Base-by-base conservation (phyloP, 2,113 vertebrate genomes). In the Ctenodactylus gundi region DNA sequence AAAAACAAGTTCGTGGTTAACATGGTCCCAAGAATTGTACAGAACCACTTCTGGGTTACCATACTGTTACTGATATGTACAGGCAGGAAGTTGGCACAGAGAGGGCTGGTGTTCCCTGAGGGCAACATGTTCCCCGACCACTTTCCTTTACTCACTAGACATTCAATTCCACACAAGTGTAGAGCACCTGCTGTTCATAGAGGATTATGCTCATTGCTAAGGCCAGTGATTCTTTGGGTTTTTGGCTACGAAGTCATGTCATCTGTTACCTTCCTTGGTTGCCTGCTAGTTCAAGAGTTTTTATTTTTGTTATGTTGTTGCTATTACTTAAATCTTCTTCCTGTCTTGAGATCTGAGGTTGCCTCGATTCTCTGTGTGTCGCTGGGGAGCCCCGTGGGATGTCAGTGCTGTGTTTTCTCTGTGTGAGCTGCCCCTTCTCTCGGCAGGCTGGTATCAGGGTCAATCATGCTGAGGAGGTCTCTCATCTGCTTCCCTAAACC, bases 91-190 rank as follows among this genome's bases (percentile, higher is more conserved):
- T 44, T 36, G 39, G 21, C 2, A 3, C 0, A 27, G 39, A 58
- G 58, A 51, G 27, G 44, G 34, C 5, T 0, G 7, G 13, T 31
- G 36, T 72, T 41, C 34, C 27, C 57, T 7, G 1, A 34, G 31
- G 46, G 39, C 44, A 60, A 9, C 36, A 10, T 25, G 8, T 21
- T 31, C 10, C 14, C 2, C 31, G 7, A 18, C 21, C 4, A 6
- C 31, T 44, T 20, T 7, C 29, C 46, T 46, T 60, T 68, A 73
- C 53, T 62, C 65, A 8, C 39, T 20, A 21, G 75, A n/a, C 86
- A 21, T 3, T 80, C 21, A 27, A 67, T 64, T 57, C 4, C 0
- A 1, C 18, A 1, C 1, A 4, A 1, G 15, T 3, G 3, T 13
- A 3, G 76, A 39, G 65, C 20, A 0, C 49, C 62, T 80, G 46